phyloP scores from a whole-genome alignment of 1,140 invertebrate species.

The Bombus difficillimus region DNA sequence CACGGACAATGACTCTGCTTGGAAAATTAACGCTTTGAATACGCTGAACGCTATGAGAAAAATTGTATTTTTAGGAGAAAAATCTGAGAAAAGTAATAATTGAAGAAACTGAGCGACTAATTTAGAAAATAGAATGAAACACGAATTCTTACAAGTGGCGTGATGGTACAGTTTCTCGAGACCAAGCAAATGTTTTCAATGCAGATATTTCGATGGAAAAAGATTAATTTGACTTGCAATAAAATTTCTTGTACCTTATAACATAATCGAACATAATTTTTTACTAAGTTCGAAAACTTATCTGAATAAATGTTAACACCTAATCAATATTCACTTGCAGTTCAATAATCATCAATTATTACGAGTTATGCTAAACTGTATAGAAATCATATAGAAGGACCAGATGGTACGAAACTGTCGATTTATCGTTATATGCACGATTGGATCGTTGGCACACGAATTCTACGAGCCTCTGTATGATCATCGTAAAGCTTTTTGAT shows the following conservation, averaged over 20 bases:
- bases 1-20: neutral
- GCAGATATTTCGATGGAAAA: neutral
- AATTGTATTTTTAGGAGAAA: neutral
- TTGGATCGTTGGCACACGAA: slow-evolving; percentile 22
- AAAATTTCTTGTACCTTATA: too few species aligned
- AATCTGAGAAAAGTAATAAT: neutral
- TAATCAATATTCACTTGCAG: neutral
- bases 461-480: neutral
- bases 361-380: neutral
- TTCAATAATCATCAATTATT: neutral
- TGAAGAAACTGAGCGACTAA: neutral
- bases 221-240: too few species aligned
- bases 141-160: too few species aligned
- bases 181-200: too few species aligned
- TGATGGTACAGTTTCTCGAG: too few species aligned
- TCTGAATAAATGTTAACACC: too few species aligned
- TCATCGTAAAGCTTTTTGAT: slow-evolving; percentile 35
- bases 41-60: neutral
- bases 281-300: too few species aligned
- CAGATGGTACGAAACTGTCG: neutral
- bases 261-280: too few species aligned
- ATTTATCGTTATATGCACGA: slow-evolving; percentile 7
- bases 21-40: slow-evolving; percentile 1
- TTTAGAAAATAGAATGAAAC: neutral
- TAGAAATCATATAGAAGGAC: too few species aligned